Conservation (phyloP, 2,797 vertebrate species). For the Bradypus variegatus region DNA sequence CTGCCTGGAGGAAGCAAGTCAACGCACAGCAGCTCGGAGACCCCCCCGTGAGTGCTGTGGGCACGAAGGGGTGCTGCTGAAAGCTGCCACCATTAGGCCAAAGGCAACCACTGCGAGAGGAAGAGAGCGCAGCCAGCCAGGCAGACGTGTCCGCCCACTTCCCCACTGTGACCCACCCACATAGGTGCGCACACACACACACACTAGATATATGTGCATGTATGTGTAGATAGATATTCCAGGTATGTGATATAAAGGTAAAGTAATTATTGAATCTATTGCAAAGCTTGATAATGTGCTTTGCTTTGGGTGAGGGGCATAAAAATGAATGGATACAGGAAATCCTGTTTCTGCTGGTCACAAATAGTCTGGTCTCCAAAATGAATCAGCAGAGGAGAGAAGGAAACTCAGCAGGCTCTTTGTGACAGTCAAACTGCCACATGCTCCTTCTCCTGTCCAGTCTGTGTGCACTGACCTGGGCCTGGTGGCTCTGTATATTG, state of each 20-base stretch:
- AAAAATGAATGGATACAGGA: background rate
- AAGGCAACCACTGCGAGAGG: background rate
- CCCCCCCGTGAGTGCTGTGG: too few species aligned
- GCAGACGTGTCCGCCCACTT: fast-evolving
- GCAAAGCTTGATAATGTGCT: background rate
- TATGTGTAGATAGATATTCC: too few species aligned
- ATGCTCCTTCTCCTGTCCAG: background rate
- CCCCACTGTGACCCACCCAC: background rate
- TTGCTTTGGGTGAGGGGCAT: background rate
- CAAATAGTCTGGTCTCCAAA: too few species aligned
- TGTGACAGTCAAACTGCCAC: too few species aligned
- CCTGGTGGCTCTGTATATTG: background rate
- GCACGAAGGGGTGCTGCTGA: too few species aligned
- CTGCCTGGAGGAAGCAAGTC: background rate
- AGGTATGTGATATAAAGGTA: background rate
- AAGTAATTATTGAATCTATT: background rate
- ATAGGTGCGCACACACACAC: too few species aligned
- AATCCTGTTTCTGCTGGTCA: background rate
- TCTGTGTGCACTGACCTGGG: background rate
- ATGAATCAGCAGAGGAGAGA: background rate
- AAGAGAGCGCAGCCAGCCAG: background rate
- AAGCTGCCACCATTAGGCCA: background rate
- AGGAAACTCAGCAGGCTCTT: too few species aligned
- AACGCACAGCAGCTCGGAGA: background rate
- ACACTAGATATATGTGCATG: too few species aligned